Evolutionary conservation across 2,113 vertebrate genomes (phyloP), one percentile per base, ranked within the genome.

Genomic region (Galbula dea): DNA sequence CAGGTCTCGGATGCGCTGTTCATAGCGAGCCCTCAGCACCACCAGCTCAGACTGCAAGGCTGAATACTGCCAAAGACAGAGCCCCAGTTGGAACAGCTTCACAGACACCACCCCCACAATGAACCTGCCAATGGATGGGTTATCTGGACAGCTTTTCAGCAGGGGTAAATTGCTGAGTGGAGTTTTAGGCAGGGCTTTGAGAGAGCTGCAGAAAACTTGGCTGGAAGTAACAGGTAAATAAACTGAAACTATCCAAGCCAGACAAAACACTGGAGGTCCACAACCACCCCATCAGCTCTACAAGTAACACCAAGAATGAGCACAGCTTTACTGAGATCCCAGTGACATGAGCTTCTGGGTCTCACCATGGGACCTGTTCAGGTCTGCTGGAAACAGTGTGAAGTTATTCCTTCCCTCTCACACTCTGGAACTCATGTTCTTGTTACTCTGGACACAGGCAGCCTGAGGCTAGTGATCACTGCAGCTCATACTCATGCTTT

Each of bases 21-120:
- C 97, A 15, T 96, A 97, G 52, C 34, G 88, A 88, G 97, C 96
- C 73, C 94, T 98, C 92, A 99, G 95, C 13, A 61, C 75, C 54
- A 86, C 45, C 11, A 96, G 79, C 65, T 99, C 97, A 54, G 93
- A 68, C 95, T 98, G 96, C 58, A 98, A 86, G 41, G 95, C 94
- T 19, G 75, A 76, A 54, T 80, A 97, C 98, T 98, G 95, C 69
- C 95, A 84, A 69, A 63, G 37, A 46, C 57, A 65, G 54, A 22
- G 9, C 11, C 1, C 16, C 37, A 30, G 63, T 72, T 11, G 83
- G 37, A n/a, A 11, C 63, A 26, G 54, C 79, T 37, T 27, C 66
- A 9, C 36, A 37, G 26, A 16, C 67, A 27, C 8, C 55, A 7
- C 19, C 51, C 26, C 19, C 62, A 7, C 8, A 7, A 6, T 0